Conservation (phyloP, 2,888 invertebrate genomes). For the Xestia rhomboidea region DNA sequence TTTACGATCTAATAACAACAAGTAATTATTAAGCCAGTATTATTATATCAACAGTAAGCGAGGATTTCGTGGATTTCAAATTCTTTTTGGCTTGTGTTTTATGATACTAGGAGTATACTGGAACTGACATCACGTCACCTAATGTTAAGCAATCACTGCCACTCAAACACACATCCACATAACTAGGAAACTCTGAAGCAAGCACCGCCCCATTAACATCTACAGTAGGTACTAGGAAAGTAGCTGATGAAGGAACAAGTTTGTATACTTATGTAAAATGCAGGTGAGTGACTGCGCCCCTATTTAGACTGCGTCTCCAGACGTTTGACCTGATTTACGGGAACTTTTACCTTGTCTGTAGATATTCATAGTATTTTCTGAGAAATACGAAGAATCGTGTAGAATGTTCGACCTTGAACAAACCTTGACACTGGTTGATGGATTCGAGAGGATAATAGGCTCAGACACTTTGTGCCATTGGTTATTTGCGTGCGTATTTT, state of each 20-base stretch:
- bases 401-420: not conserved
- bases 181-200: not conserved
- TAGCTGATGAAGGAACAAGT: not conserved
- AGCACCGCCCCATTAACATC: not conserved
- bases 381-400: not conserved
- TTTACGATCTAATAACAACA: not conserved
- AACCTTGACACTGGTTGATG: not conserved
- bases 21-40: not conserved
- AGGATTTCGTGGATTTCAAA: not conserved
- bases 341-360: conserved; percentile 10
- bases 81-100: not conserved
- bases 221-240: not conserved
- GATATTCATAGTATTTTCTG: conserved; percentile 6
- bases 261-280: conserved; percentile 28
- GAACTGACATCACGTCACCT: not conserved
- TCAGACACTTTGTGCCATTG: not conserved
- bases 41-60: not conserved
- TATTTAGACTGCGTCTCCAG: conserved; percentile 19
- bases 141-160: not conserved
- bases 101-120: too few relatives aligned
- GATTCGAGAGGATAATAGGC: not conserved
- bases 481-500: not conserved
- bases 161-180: too few relatives aligned
- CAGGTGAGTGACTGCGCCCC: conserved; percentile 33
- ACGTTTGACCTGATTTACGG: conserved; percentile 50